Evolutionary conservation across 2,113 vertebrate species (phyloP).

Genomic region (Gobiocypris rarus): DNA sequence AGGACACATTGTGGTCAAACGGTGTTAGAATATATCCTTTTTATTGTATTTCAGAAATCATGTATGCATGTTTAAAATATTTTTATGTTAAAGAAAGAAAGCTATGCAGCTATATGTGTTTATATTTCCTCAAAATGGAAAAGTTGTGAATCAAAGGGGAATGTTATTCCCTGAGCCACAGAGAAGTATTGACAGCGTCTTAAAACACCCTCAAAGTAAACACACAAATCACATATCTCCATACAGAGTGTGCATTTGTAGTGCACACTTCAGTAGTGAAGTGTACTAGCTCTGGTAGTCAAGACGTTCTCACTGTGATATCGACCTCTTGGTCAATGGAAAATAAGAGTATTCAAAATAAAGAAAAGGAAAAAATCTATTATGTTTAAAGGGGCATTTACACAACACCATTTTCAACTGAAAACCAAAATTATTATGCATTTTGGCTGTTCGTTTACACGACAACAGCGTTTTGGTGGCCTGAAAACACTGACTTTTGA

Average conservation of each 20-base stretch:
- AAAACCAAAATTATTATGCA: no score
- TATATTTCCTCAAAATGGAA: slow-evolving; percentile 9
- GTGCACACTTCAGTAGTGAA: slow-evolving; percentile 5
- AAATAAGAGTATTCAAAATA: neutral
- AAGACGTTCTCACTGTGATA: neutral
- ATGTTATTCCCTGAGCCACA: slow-evolving; percentile 12
- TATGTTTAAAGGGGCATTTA: no score
- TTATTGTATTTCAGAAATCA: neutral
- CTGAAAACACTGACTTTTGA: no score
- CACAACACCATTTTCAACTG: no score
- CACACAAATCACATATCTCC: neutral
- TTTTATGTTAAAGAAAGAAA: neutral
- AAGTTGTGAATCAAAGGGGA: slow-evolving; percentile 11
- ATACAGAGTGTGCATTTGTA: neutral
- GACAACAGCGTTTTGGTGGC: no score
- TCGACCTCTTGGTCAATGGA: neutral
- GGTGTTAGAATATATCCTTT: neutral
- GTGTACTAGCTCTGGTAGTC: neutral
- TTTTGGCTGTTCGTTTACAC: no score
- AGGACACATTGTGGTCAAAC: slow-evolving; percentile 13
- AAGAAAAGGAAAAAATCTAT: neutral
- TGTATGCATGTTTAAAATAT: no score
- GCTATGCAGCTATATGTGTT: neutral
- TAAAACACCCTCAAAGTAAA: slow-evolving; percentile 4
- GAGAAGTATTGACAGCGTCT: slow-evolving; percentile 4